These are phyloP conservation scores for Platorchestia sp. DNA, from an alignment of 1,140 invertebrate genomes.

Conservation along the genomic window DNA sequence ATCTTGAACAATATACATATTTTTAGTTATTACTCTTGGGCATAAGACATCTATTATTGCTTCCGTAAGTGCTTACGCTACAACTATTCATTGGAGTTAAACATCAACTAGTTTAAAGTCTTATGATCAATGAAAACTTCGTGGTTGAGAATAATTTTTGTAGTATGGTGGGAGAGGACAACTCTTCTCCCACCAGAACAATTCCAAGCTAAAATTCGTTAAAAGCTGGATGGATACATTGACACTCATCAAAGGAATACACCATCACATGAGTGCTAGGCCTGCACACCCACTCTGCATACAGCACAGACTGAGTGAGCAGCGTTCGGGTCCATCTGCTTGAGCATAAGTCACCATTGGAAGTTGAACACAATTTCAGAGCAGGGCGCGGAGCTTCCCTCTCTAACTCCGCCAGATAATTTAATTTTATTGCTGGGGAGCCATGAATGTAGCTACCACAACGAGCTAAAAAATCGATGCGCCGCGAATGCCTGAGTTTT, in stretches of 20 bases:
- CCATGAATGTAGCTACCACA: neutral
- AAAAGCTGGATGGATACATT: neutral
- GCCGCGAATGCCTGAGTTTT: neutral
- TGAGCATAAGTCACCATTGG: neutral
- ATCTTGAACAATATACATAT: too few relatives aligned
- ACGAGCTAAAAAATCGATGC: slow-evolving; percentile 46
- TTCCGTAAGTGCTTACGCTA: too few relatives aligned
- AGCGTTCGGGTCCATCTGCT: neutral
- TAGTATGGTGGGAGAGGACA: too few relatives aligned
- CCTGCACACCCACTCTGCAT: neutral
- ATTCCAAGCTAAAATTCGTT: neutral
- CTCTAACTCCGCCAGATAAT: neutral
- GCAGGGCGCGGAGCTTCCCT: neutral
- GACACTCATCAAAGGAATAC: neutral
- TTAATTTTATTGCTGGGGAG: slow-evolving; percentile 47
- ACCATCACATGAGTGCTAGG: too few relatives aligned
- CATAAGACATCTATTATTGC: too few relatives aligned
- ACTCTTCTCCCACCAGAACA: neutral
- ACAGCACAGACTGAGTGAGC: too few relatives aligned
- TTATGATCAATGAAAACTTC: too few relatives aligned
- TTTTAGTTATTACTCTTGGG: too few relatives aligned
- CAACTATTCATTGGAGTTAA: too few relatives aligned
- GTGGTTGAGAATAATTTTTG: too few relatives aligned
- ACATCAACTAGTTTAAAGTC: too few relatives aligned
- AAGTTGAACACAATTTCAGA: slow-evolving; percentile 10